These are phyloP conservation scores for Drosophila nasuta DNA, from an alignment of 1,140 invertebrate species.

Conservation along the genomic window DNA sequence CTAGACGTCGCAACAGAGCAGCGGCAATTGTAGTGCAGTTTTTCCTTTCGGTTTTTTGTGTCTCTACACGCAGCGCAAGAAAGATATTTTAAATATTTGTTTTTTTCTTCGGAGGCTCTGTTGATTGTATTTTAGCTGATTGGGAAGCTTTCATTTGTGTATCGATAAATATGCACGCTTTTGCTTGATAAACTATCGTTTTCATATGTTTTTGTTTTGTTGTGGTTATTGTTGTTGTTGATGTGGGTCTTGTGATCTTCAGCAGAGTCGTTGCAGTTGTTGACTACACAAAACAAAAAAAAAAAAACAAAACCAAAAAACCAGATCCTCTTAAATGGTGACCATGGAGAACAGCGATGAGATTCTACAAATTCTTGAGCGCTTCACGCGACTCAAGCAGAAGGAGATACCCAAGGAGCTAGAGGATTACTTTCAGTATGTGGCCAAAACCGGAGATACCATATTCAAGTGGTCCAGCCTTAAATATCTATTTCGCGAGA, in stretches of 20 bases:
- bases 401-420: slow-evolving; percentile 94
- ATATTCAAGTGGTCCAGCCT: slow-evolving; percentile 96
- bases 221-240: no score
- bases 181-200: no score
- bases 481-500: slow-evolving; percentile 94
- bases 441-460: slow-evolving; percentile 97
- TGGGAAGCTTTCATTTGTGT: not conserved
- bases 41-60: slow-evolving; percentile 63
- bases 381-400: slow-evolving; percentile 91
- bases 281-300: no score
- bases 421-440: slow-evolving; percentile 95
- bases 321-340: slow-evolving; percentile 51
- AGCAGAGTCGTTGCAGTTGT: not conserved
- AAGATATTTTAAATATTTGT: slow-evolving; percentile 54
- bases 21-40: slow-evolving; percentile 14
- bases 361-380: slow-evolving; percentile 92
- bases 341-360: slow-evolving; percentile 94
- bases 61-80: slow-evolving; percentile 57
- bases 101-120: no score
- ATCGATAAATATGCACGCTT: no score
- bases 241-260: no score
- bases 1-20: slow-evolving; percentile 15
- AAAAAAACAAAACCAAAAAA: no score
- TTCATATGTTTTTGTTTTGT: no score
- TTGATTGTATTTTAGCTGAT: not conserved